phyloP scores from a whole-genome alignment of 2,113 vertebrate species.

The Rallus limicola region DNA sequence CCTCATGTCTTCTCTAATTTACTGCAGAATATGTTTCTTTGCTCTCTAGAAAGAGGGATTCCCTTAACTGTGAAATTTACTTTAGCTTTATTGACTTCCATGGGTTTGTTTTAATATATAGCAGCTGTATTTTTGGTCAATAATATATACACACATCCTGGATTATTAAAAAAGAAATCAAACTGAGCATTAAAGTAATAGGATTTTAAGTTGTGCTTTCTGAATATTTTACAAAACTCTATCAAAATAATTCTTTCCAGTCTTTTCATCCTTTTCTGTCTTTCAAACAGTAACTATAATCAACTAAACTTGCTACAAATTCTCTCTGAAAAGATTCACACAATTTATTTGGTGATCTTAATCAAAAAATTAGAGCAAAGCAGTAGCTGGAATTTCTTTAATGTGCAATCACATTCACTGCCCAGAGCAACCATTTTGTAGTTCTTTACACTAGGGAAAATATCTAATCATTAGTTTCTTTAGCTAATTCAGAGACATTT shows the following conservation, averaged over 20 bases:
- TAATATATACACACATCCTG: neutral
- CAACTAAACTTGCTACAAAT: neutral
- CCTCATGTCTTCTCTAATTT: neutral
- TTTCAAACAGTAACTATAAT: neutral
- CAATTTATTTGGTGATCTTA: neutral
- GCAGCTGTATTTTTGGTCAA: neutral
- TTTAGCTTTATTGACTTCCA: neutral
- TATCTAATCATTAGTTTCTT: conserved; percentile 32
- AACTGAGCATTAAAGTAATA: neutral
- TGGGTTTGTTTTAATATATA: neutral
- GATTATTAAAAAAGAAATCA: neutral
- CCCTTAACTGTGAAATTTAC: neutral
- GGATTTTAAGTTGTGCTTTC: neutral
- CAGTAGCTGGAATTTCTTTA: neutral
- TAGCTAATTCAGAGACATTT: conserved; percentile 18
- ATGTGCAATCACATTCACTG: conserved; percentile 10
- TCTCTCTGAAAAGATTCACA: neutral
- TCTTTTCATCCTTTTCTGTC: neutral
- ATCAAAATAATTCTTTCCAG: neutral
- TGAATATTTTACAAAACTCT: neutral
- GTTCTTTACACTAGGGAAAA: conserved; percentile 27
- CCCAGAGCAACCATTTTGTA: conserved; percentile 49
- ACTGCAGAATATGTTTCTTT: neutral
- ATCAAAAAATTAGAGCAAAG: neutral
- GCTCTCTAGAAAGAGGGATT: neutral